These are phyloP conservation scores for Phoxinus phoxinus DNA, from an alignment of 2,113 vertebrate species.

Conservation along the genomic window DNA sequence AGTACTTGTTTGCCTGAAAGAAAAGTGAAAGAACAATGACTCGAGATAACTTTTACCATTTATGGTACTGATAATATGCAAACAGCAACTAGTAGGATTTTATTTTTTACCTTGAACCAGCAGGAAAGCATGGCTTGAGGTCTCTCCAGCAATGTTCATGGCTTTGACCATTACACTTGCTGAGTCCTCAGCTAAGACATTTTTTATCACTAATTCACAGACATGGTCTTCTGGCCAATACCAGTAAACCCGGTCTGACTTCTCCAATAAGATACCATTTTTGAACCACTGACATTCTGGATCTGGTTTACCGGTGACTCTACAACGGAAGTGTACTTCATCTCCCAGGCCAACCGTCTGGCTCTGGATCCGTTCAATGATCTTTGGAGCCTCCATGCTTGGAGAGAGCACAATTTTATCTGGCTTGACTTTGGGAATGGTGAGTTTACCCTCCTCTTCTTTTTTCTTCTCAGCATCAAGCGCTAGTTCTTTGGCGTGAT, in stretches of 20 bases:
- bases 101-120: slow-evolving; percentile 90
- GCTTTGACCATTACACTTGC: slow-evolving; percentile 98
- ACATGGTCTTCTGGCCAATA: slow-evolving; percentile 97
- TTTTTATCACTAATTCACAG: slow-evolving; percentile 91
- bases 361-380: slow-evolving; percentile 93
- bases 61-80: neutral
- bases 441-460: slow-evolving; percentile 84
- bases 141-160: slow-evolving; percentile 90
- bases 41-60: neutral
- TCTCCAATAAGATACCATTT: slow-evolving; percentile 93
- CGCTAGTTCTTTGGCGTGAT: slow-evolving; percentile 85
- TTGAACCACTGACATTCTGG: slow-evolving; percentile 98
- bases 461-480: slow-evolving; percentile 89
- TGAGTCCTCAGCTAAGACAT: slow-evolving; percentile 90
- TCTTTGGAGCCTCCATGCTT: slow-evolving; percentile 97
- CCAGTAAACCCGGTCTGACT: slow-evolving; percentile 90
- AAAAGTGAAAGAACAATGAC: slow-evolving; percentile 4
- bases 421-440: slow-evolving; percentile 86
- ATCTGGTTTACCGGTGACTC: slow-evolving; percentile 91
- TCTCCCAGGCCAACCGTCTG: slow-evolving; percentile 87
- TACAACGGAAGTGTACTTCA: slow-evolving; percentile 89
- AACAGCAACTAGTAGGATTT: neutral
- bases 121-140: slow-evolving; percentile 94
- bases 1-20: slow-evolving; percentile 87
- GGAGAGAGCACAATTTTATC: slow-evolving; percentile 89